Evolutionary conservation across 2,888 invertebrate species (phyloP).

Genomic region (Trachelus stipa): DNA sequence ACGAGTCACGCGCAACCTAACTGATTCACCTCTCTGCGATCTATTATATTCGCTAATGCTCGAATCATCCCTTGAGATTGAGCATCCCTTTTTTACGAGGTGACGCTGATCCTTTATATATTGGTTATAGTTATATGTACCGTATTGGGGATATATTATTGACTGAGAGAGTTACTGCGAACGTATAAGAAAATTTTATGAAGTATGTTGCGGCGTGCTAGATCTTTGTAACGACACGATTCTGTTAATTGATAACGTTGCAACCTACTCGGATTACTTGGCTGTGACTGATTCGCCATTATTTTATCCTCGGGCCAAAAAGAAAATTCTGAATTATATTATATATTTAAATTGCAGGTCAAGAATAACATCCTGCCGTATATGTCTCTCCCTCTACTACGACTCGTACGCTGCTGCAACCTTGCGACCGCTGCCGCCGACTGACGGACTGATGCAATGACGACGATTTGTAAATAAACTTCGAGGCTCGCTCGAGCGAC

Average conservation of each 20-base stretch:
- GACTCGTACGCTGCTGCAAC: conserved; percentile 13
- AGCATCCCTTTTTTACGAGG: background rate
- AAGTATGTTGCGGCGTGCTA: background rate
- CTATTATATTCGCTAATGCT: background rate
- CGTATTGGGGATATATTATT: background rate
- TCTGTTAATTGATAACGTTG: background rate
- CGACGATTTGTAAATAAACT: conserved; percentile 25
- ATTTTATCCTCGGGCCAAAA: background rate
- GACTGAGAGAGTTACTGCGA: background rate
- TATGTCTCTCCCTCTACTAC: conserved; percentile 17
- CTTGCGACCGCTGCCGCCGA: conserved; percentile 24
- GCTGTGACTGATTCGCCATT: background rate
- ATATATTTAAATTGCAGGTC: conserved; percentile 28
- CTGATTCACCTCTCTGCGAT: background rate
- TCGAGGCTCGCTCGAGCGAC: background rate
- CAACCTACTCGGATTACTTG: background rate
- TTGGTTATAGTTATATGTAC: background rate
- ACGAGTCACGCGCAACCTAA: background rate
- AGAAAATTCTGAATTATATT: background rate
- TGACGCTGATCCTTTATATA: background rate
- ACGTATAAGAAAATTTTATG: background rate
- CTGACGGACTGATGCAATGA: conserved; percentile 20
- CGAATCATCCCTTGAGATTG: background rate
- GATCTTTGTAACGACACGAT: background rate
- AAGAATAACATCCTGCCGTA: conserved; percentile 35